These are phyloP conservation scores for Anthopleura xanthogrammica DNA, from an alignment of 92 coral and sea anemone species.

Conservation along the genomic window DNA sequence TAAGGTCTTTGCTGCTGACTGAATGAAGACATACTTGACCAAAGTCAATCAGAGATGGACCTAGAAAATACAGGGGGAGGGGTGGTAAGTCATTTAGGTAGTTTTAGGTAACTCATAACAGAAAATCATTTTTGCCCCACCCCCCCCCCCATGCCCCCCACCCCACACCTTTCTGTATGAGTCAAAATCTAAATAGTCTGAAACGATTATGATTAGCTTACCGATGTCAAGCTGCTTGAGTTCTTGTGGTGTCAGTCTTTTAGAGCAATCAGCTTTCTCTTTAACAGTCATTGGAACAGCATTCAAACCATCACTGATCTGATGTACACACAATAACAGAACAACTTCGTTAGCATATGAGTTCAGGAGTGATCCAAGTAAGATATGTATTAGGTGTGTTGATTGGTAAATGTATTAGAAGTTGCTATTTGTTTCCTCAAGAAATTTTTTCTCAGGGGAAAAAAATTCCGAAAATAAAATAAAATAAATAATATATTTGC, in stretches of 20 bases:
- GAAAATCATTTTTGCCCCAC: no score
- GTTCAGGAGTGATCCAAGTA: no score
- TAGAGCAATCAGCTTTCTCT: conserved; percentile 84
- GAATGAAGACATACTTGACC: conserved; percentile 95
- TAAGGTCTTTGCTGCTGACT: conserved; percentile 81
- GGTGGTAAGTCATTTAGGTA: not conserved
- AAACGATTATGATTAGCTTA: conserved; percentile 6
- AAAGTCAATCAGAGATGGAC: conserved; percentile 89
- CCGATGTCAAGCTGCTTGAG: conserved; percentile 88
- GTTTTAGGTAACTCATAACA: no score
- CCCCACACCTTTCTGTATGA: not conserved
- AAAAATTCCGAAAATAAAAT: no score
- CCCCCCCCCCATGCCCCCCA: no score
- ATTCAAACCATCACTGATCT: conserved; percentile 96
- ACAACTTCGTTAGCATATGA: not conserved
- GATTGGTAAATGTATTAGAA: no score
- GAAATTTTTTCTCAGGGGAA: no score
- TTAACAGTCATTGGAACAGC: conserved; percentile 88
- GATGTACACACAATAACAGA: not conserved
- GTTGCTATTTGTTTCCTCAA: no score
- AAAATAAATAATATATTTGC: no score
- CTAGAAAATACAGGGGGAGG: conserved; percentile 34
- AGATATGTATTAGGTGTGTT: no score
- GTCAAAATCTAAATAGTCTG: not conserved
- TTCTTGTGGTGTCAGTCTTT: conserved; percentile 78